These are phyloP conservation scores for Cerceris rybyensis DNA, from an alignment of 2,888 invertebrate species.

Conservation along the genomic window DNA sequence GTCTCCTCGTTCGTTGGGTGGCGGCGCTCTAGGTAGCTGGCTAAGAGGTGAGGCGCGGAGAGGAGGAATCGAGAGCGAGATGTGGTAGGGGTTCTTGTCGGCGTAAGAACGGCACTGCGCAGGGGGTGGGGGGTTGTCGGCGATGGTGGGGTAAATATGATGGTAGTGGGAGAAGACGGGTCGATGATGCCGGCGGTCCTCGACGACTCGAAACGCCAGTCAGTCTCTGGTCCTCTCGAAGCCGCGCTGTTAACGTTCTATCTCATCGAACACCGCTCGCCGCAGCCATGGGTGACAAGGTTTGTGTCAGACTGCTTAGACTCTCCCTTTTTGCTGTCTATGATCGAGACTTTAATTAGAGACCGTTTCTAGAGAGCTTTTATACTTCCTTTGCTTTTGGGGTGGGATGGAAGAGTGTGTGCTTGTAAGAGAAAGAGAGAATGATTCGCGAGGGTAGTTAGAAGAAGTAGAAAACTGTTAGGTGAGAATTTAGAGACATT, in stretches of 20 bases:
- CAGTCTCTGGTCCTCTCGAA: conserved; percentile 86
- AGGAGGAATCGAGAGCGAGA: conserved; percentile 44
- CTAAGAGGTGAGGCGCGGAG: conserved; percentile 10
- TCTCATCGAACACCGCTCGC: conserved; percentile 84
- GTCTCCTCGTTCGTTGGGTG: conserved; percentile 42
- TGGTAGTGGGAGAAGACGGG: conserved; percentile 86
- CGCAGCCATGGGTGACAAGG: conserved; percentile 81
- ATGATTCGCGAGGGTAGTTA: background rate
- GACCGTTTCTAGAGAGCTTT: conserved; percentile 15
- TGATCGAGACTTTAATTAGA: conserved; percentile 43
- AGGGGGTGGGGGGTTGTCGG: conserved; percentile 76
- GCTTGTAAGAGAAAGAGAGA: conserved; percentile 16
- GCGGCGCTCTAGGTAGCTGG: conserved; percentile 47
- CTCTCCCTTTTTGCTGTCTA: conserved; percentile 38
- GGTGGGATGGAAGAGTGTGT: conserved; percentile 18
- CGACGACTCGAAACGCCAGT: conserved; percentile 78
- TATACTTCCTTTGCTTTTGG: conserved; percentile 27
- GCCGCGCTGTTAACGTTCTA: conserved; percentile 86
- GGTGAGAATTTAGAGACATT: conserved; percentile 8
- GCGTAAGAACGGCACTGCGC: conserved; percentile 27
- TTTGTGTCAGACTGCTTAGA: conserved; percentile 72
- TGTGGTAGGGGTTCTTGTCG: conserved; percentile 35
- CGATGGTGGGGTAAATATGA: conserved; percentile 76
- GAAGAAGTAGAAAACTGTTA: conserved; percentile 11
- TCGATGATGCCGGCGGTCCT: conserved; percentile 83